These are phyloP conservation scores for Sceloporus undulatus DNA, from an alignment of 2,113 vertebrate genomes.

Conservation along the genomic window DNA sequence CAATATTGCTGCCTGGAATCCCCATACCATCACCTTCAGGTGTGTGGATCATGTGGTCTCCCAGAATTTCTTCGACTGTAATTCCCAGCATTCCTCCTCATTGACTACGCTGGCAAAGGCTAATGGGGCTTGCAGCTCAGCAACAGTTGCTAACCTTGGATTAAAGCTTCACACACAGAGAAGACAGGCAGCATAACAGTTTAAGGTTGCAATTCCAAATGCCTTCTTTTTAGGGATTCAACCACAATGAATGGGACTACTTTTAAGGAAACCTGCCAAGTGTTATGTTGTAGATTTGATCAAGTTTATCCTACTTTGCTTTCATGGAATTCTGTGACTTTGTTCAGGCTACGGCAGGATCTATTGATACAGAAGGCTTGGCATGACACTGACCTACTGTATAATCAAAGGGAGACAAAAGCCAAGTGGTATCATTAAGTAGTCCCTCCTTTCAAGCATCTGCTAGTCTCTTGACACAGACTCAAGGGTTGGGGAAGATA, in stretches of 20 bases:
- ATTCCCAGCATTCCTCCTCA: too few species aligned
- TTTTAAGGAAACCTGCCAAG: neutral
- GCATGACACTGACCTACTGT: neutral
- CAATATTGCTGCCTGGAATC: too few species aligned
- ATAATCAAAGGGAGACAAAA: neutral
- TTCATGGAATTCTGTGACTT: too few species aligned
- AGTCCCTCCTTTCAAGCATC: neutral
- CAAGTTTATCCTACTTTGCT: neutral
- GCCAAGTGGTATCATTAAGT: conserved; percentile 13
- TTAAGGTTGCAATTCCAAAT: neutral
- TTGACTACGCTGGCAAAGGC: too few species aligned
- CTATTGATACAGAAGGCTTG: neutral
- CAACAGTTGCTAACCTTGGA: too few species aligned
- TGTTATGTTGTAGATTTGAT: neutral
- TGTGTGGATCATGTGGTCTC: too few species aligned
- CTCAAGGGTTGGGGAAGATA: neutral
- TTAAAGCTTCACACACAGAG: neutral
- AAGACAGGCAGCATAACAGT: neutral
- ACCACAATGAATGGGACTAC: neutral
- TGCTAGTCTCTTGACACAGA: conserved; percentile 10
- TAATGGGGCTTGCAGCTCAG: too few species aligned
- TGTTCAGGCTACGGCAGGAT: neutral
- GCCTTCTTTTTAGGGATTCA: neutral
- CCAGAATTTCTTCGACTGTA: too few species aligned
- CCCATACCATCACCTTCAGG: too few species aligned